Base-by-base conservation (phyloP, 2,113 vertebrate species). In the Barbus barbus region DNA sequence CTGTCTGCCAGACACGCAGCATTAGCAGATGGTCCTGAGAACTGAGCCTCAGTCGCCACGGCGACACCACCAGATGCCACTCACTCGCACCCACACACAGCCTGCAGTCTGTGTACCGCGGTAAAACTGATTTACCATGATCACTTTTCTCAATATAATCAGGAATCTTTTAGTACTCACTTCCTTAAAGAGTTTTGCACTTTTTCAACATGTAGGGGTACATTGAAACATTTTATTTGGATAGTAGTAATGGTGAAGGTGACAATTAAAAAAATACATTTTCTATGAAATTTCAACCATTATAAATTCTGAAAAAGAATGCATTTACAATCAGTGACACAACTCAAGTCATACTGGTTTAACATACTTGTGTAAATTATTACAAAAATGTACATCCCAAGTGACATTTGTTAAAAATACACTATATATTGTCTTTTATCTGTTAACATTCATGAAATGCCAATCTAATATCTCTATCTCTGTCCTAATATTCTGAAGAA, bases 21-120 rank as follows among this genome's bases (percentile, higher is more conserved):
- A 85, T 87, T 82, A 87, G 83, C 87, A 88, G 85, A 85, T 86
- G 80, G 74, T 77, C 74, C 74, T 73, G 63, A 83, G 74, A 82
- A 83, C 48, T 33, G 65, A 75, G 63, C 74, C 53, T 83, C 63
- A 31, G 13, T 61, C 77, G n/a, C 26, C 53, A 86, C 60, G 58
- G 33, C 53, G 24, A 78, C 69, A 72, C 24, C 36, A 41, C 26
- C 31, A 76, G 60, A 82, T 65, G 80, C 60, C 74, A 86, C 74
- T 60, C 73, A 83, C 71, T 48, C 38, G 14, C 72, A 75, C 72
- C 72, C 58, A 65, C 71, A 83, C 41, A 77, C 31, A 3, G n/a
- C 16, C n/a, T 69, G 74, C 48, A 22, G 78, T 67, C 5, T 51
- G 61, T 81, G 26, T 67, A 81, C 78, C 26, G 7, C 11, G 28